A percentile compares a stretch with the other conserved stretches of the same genome.
Conservation (phyloP, 2,113 vertebrate genomes). For the Elephas maximus region DNA sequence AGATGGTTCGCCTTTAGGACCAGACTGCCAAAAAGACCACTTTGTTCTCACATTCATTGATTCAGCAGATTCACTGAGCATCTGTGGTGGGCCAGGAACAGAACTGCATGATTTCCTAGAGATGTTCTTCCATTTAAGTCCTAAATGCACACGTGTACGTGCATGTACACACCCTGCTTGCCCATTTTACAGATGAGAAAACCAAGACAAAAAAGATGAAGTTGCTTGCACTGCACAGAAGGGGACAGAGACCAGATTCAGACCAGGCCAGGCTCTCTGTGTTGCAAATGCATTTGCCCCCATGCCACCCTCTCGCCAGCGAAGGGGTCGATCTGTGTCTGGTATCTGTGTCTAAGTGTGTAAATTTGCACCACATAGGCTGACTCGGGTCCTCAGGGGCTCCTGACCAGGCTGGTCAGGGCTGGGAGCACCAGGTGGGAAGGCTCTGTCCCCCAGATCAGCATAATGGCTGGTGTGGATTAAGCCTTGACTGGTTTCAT, state of each 20-base stretch:
- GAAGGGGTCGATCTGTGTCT: rapidly evolving
- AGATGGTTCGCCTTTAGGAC: background rate
- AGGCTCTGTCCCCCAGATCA: background rate
- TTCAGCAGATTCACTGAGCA: background rate
- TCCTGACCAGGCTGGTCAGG: background rate
- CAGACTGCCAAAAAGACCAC: background rate
- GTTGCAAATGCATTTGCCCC: background rate
- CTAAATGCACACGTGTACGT: background rate
- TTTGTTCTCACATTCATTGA: background rate
- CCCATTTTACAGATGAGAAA: background rate
- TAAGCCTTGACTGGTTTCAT: background rate
- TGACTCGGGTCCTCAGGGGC: background rate
- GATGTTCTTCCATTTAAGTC: too few relatives aligned
- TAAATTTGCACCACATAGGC: background rate
- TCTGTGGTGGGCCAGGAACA: background rate
- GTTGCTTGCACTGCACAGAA: background rate
- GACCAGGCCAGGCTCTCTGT: background rate
- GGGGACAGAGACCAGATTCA: background rate
- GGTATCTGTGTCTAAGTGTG: background rate
- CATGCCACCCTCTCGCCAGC: background rate
- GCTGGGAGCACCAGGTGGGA: background rate
- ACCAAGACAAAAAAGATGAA: background rate
- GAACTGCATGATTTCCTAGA: background rate
- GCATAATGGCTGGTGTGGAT: background rate
- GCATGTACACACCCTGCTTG: too few relatives aligned